Evolutionary conservation across 2,113 vertebrate genomes (phyloP).

Genomic region (Antigone vipio): DNA sequence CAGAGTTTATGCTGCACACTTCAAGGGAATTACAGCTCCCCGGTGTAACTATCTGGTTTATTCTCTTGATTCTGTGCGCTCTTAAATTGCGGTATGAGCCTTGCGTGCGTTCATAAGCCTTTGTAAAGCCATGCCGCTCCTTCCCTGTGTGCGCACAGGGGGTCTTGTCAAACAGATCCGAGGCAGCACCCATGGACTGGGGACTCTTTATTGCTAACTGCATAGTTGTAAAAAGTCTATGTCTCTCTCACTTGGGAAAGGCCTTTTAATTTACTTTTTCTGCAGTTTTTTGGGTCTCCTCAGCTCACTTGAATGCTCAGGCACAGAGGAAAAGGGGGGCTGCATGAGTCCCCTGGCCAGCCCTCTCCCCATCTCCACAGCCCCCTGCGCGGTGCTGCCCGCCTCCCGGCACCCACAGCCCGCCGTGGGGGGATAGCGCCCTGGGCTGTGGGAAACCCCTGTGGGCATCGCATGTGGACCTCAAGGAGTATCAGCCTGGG

Average conservation of each 20-base stretch:
- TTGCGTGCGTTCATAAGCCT: background rate
- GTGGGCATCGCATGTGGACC: background rate
- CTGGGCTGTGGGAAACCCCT: background rate
- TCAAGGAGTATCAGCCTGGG: background rate
- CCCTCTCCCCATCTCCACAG: background rate
- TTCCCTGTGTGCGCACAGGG: accelerated
- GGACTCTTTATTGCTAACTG: background rate
- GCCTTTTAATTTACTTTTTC: background rate
- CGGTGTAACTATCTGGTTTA: background rate
- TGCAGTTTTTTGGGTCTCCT: background rate
- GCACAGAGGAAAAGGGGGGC: background rate
- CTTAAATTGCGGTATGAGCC: background rate
- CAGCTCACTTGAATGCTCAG: background rate
- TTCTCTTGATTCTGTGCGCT: background rate
- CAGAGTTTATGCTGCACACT: background rate
- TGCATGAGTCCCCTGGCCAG: background rate
- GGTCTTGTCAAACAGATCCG: background rate
- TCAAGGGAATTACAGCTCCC: background rate
- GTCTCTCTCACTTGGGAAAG: background rate
- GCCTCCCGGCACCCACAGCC: background rate
- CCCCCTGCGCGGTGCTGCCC: background rate
- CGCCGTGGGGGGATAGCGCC: accelerated
- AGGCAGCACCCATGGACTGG: background rate
- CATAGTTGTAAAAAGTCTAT: background rate
- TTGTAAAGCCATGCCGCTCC: background rate